Evolutionary conservation across 2,113 vertebrate genomes (phyloP).

Genomic region (Empidonax traillii): DNA sequence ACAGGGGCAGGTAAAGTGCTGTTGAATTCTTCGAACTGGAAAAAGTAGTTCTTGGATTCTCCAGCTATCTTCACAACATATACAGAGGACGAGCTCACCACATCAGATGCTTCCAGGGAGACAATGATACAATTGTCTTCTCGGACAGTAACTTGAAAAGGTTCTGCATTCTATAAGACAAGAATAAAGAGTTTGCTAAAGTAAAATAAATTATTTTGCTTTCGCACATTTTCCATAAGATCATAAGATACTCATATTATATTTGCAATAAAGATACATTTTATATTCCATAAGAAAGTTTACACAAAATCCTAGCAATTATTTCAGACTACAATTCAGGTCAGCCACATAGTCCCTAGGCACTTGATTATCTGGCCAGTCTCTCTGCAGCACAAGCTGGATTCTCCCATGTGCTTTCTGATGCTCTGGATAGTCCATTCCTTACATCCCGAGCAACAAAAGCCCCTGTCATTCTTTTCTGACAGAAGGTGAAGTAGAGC

Average conservation of each 20-base stretch:
- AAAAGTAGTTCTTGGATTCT: conserved; percentile 84
- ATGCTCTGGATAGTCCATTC: not conserved
- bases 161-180: conserved; percentile 67
- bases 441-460: not conserved
- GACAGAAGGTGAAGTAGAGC: not conserved
- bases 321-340: not conserved
- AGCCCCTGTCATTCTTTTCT: not conserved
- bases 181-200: not conserved
- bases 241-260: not conserved
- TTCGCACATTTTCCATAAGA: not conserved
- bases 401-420: not conserved
- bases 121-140: conserved; percentile 79
- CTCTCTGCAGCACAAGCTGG: not conserved
- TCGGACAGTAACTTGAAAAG: conserved; percentile 81
- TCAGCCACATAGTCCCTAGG: not conserved
- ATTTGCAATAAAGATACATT: not conserved
- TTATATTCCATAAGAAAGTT: not conserved
- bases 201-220: not conserved
- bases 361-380: not conserved
- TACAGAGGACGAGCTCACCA: conserved; percentile 76
- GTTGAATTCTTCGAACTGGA: conserved; percentile 82
- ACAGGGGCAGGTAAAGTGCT: conserved; percentile 78
- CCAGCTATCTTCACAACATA: conserved; percentile 90
- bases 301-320: not conserved
- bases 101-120: conserved; percentile 82